Evolutionary conservation across 2,888 invertebrate species (phyloP).

Genomic region (Calameuta idolon): DNA sequence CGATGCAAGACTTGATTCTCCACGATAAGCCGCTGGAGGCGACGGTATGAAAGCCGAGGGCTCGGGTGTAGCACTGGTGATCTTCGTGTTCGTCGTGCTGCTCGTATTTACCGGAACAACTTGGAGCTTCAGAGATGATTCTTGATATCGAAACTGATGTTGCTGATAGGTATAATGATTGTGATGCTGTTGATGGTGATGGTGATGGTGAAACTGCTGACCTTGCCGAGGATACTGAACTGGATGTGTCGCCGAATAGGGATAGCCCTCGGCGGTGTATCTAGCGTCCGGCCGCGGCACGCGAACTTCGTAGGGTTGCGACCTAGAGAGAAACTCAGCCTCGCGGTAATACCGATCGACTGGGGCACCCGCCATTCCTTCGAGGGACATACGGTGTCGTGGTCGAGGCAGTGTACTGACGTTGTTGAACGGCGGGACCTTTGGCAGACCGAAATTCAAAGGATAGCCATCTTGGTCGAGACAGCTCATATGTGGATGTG

Average conservation of each 20-base stretch:
- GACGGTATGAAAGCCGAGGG: constrained; percentile 71
- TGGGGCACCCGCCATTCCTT: constrained; percentile 70
- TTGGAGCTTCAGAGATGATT: too few relatives aligned
- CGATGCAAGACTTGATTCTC: constrained; percentile 68
- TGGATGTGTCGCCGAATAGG: constrained; percentile 71
- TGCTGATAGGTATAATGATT: neutral
- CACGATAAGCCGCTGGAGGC: constrained; percentile 79
- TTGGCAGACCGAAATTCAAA: constrained; percentile 81
- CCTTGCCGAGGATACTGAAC: constrained; percentile 49
- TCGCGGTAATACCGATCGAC: constrained; percentile 74
- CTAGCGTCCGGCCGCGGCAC: constrained; percentile 64
- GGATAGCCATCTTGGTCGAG: constrained; percentile 85
- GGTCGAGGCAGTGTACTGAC: constrained; percentile 85
- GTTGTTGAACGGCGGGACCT: constrained; percentile 71
- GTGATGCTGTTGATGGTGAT: constrained; percentile 29
- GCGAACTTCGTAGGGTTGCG: constrained; percentile 67
- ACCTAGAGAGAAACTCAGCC: constrained; percentile 74
- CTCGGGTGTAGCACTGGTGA: constrained; percentile 65
- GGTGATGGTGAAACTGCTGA: constrained; percentile 66
- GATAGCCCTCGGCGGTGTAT: constrained; percentile 86
- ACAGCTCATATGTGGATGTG: constrained; percentile 66
- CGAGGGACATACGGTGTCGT: constrained; percentile 67
- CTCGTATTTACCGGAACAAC: too few relatives aligned
- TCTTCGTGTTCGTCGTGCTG: constrained; percentile 24
- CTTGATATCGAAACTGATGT: too few relatives aligned